Evolutionary conservation across 2,113 vertebrate species (phyloP).

Genomic region (Brienomyrus longianalis): DNA sequence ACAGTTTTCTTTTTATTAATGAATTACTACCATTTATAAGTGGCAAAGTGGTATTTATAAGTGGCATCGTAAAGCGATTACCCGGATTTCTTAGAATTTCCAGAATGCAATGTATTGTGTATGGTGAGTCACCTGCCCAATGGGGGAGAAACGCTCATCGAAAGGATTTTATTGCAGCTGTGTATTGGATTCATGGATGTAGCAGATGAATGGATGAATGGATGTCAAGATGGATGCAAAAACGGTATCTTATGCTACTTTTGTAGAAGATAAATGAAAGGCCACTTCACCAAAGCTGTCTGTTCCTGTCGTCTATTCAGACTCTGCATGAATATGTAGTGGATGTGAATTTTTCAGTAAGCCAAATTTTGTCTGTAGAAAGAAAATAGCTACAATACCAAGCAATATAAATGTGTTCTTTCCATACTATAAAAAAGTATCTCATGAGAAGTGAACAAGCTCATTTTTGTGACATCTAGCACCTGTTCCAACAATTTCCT

Average conservation of each 20-base stretch:
- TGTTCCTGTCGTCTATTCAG: not conserved
- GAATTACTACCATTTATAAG: no score
- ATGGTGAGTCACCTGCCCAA: not conserved
- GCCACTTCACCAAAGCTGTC: not conserved
- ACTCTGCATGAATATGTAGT: not conserved
- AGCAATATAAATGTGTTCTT: not conserved
- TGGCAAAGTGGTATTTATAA: no score
- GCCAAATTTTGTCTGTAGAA: not conserved
- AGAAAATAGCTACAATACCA: not conserved
- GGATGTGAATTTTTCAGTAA: not conserved
- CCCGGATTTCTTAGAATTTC: not conserved
- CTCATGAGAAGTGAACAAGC: no score
- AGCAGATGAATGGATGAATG: not conserved
- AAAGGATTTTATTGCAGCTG: not conserved
- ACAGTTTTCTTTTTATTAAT: no score
- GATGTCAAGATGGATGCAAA: not conserved
- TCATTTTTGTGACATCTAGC: not conserved
- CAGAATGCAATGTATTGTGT: not conserved
- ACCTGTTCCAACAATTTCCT: not conserved
- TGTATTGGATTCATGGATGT: not conserved
- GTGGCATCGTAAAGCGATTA: no score
- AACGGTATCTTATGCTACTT: not conserved
- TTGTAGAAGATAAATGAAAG: not conserved
- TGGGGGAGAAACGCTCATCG: not conserved
- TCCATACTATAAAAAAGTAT: not conserved